A percentile compares a stretch with the other conserved stretches of the same genome.
Evolutionary conservation across 2,888 invertebrate species (phyloP).

Genomic region (Nomada flava): DNA sequence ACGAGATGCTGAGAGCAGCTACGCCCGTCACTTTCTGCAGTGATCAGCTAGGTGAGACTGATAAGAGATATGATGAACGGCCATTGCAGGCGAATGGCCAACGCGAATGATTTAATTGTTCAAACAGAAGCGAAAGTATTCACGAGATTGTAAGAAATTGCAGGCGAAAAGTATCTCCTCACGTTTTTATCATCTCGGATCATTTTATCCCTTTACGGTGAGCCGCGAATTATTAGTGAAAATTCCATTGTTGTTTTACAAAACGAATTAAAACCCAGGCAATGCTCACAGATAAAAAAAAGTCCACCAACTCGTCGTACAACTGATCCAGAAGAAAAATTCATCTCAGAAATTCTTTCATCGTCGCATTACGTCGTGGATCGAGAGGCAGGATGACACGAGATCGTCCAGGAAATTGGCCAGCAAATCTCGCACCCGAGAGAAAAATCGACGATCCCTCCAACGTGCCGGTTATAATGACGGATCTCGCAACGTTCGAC

Average conservation of each 20-base stretch:
- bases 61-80: slow-evolving; percentile 72
- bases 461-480: slow-evolving; percentile 34
- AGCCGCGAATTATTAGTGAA: background rate
- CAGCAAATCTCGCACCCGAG: slow-evolving; percentile 44
- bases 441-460: slow-evolving; percentile 55
- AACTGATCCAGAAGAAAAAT: slow-evolving; percentile 25
- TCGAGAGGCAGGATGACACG: background rate
- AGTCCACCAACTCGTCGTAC: background rate
- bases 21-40: slow-evolving; percentile 64
- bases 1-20: slow-evolving; percentile 69
- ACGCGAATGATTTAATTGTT: slow-evolving; percentile 58
- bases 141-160: slow-evolving; percentile 16
- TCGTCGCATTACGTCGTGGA: slow-evolving; percentile 45
- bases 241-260: no score
- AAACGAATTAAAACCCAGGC: background rate
- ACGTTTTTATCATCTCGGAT: background rate
- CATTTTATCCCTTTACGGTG: no score
- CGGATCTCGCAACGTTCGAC: slow-evolving; percentile 40
- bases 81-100: slow-evolving; percentile 55
- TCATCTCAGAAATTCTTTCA: slow-evolving; percentile 41
- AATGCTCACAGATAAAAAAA: background rate
- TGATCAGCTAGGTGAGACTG: slow-evolving; percentile 64
- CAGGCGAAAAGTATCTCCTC: background rate
- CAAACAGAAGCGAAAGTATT: slow-evolving; percentile 38
- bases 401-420: slow-evolving; percentile 59